Conservation (phyloP, 2,113 vertebrate species). For the Coryphaenoides rupestris region DNA sequence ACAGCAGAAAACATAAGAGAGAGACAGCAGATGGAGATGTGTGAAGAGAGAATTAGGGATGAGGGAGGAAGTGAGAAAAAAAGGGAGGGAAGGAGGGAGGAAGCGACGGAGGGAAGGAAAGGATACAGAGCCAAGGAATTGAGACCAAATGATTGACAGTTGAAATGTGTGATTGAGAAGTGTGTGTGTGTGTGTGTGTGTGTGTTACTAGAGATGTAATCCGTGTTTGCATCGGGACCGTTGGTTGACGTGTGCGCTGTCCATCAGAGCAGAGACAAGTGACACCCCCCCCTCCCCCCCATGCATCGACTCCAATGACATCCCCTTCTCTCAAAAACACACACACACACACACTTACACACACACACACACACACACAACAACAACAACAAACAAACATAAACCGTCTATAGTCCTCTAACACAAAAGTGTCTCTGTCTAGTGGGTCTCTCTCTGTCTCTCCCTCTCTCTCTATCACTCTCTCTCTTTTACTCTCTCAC, state of each 20-base stretch:
- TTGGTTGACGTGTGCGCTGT: constrained; percentile 42
- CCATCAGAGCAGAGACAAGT: constrained; percentile 43
- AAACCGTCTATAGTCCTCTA: neutral
- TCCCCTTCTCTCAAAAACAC: constrained; percentile 19
- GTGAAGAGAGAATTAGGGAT: constrained; percentile 19
- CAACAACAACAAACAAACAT: neutral
- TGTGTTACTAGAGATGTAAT: constrained; percentile 24
- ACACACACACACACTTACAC: neutral
- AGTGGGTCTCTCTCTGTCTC: neutral
- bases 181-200: constrained; percentile 1
- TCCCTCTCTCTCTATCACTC: neutral
- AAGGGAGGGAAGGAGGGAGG: constrained; percentile 23
- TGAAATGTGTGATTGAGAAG: no score
- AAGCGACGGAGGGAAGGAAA: constrained; percentile 1
- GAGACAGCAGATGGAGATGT: constrained; percentile 31
- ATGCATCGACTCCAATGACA: constrained; percentile 27
- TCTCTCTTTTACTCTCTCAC: neutral
- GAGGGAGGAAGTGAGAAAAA: constrained; percentile 26
- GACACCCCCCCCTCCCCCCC: constrained; percentile 33
- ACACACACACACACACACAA: constrained; percentile 2
- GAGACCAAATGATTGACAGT: constrained; percentile 47
- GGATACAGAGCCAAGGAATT: constrained; percentile 43
- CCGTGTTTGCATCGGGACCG: constrained; percentile 28
- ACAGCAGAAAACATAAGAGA: neutral
- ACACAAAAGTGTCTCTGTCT: neutral